phyloP scores from a whole-genome alignment of 2,888 invertebrate genomes.

The Bellardia bayeri region DNA sequence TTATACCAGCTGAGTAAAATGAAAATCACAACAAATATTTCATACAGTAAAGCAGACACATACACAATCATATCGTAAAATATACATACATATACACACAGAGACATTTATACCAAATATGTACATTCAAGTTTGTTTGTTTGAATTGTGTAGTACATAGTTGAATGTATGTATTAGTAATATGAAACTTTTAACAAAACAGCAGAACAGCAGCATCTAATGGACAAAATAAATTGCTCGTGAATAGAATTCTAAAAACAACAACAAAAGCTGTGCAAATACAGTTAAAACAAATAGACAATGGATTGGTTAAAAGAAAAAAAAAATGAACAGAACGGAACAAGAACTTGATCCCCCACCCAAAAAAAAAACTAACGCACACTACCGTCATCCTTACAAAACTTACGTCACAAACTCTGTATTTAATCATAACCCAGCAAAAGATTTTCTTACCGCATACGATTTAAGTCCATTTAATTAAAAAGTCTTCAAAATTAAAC shows the following conservation, averaged over 20 bases:
- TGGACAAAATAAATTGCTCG: conserved; percentile 70
- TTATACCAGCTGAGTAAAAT: conserved; percentile 16
- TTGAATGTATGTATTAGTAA: conserved; percentile 37
- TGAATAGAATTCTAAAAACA: conserved; percentile 52
- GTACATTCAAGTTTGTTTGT: conserved; percentile 1
- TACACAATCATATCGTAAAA: background rate
- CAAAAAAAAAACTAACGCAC: background rate
- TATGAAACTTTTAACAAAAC: conserved; percentile 55
- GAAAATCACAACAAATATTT: conserved; percentile 52
- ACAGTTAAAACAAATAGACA: conserved; percentile 22
- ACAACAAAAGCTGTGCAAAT: conserved; percentile 27
- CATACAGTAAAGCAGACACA: background rate
- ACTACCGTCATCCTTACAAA: conserved; percentile 38
- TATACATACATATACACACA: background rate
- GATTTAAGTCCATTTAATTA: background rate
- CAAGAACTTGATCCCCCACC: conserved; percentile 40
- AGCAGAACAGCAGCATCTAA: conserved; percentile 49
- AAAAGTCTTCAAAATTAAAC: background rate
- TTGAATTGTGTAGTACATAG: conserved; percentile 5
- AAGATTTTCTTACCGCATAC: background rate
- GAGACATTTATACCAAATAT: background rate
- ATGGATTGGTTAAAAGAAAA: conserved; percentile 6
- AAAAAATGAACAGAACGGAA: conserved; percentile 27
- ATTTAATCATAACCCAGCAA: conserved; percentile 18
- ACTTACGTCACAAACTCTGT: conserved; percentile 48